Evolutionary conservation across 2,888 invertebrate genomes (phyloP), one percentile per base, ranked within the genome.

Genomic region (Temnothorax unifasciatus): DNA sequence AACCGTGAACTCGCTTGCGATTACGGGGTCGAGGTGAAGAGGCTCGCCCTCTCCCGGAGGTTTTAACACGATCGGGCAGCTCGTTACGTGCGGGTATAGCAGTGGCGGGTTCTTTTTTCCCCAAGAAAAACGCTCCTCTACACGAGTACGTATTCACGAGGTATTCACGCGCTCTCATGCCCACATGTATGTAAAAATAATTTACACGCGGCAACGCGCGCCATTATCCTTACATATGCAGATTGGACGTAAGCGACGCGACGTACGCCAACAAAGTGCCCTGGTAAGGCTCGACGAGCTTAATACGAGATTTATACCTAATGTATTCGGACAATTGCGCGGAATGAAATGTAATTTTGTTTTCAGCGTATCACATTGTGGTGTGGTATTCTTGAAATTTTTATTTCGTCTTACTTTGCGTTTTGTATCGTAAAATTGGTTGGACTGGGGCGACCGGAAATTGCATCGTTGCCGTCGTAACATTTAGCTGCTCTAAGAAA

Each of bases 1-100:
- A 89, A 89, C 87, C 89, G 88, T 89, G 87, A 88, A 87, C 89
- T 61, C 74, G 81, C 81, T 86, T 81, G 87, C 86, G 89, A 87
- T 89, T 87, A 82, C 85, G 77, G 76, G 82, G 64, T 85, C 86
- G 85, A 77, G 82, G 83, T 83, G 77, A 83, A 69, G 41, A 61
- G 85, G 71, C 68, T 59, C 15, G 59, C 54, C 59, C 74, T 29
- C 34, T 15, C 44, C 13, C 29, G n/a, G 18, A 59, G 77, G 34
- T 54, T 71, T 81, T 71, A 59, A 61, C 73, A 69, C 13, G 59
- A 71, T 81, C 79, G 71, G 25, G 18, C 71, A 50, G 71, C 59
- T 81, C 73, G 79, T 71, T 81, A 81, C 44, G 38, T 68, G 41
- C 34, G 18, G 15, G 21, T 5, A n/a, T 38, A 29, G 59, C 29